A percentile compares a stretch with the other conserved stretches of the same genome.
Conservation (phyloP, 2,797 vertebrate genomes). For the Bufotes viridis region DNA sequence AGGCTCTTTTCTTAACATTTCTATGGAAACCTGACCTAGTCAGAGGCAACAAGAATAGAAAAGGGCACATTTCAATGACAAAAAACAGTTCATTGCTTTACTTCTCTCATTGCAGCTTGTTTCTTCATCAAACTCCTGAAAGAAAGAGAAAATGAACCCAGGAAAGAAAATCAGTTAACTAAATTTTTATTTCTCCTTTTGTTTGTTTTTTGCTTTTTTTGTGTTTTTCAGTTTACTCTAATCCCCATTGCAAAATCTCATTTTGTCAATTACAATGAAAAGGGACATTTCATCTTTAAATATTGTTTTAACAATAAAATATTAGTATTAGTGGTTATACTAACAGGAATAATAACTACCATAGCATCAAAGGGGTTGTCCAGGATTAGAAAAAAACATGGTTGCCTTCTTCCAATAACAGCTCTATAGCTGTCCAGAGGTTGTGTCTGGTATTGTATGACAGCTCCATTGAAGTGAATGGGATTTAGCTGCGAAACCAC, state of each 20-base stretch:
- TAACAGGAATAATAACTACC: no score
- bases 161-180: constrained; percentile 44
- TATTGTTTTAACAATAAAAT: no score
- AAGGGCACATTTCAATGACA: constrained; percentile 63
- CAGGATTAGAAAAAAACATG: no score
- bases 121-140: constrained; percentile 47
- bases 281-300: background rate
- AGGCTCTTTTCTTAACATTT: constrained; percentile 71
- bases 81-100: constrained; percentile 53
- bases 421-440: no score
- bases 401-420: no score
- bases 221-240: background rate
- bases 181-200: background rate
- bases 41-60: constrained; percentile 63
- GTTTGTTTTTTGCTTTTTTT: no score
- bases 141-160: constrained; percentile 39
- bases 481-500: no score
- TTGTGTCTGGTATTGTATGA: no score
- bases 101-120: constrained; percentile 48
- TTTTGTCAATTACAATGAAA: background rate
- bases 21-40: constrained; percentile 71
- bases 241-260: background rate
- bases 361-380: no score
- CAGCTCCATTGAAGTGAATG: no score
- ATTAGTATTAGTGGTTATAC: no score